These are phyloP conservation scores for Hololepta plana DNA, from an alignment of 2,888 invertebrate species.

Conservation along the genomic window DNA sequence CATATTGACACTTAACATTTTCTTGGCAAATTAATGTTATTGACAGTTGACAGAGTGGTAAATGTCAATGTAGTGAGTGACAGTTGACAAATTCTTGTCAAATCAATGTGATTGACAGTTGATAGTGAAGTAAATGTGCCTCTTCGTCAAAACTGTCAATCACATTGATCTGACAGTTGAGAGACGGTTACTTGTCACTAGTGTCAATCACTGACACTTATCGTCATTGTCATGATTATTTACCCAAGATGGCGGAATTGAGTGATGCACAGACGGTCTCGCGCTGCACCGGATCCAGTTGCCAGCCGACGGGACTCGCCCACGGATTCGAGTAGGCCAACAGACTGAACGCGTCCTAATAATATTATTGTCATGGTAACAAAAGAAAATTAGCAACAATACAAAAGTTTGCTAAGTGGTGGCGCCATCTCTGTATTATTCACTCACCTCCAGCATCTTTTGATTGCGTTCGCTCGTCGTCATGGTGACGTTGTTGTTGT, in stretches of 20 bases:
- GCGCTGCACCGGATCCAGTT: slow-evolving; percentile 83
- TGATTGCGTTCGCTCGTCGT: slow-evolving; percentile 69
- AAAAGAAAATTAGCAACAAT: slow-evolving; percentile 2
- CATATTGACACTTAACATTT: no score
- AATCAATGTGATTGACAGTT: no score
- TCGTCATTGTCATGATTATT: slow-evolving; percentile 15
- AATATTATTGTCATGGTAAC: slow-evolving; percentile 8
- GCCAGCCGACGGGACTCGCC: slow-evolving; percentile 93
- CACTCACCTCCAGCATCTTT: slow-evolving; percentile 72
- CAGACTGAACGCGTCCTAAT: slow-evolving; percentile 90
- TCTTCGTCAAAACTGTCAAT: no score
- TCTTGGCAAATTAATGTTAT: no score
- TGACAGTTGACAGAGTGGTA: no score
- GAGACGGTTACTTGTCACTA: no score
- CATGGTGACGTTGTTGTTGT: no score
- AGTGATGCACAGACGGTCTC: slow-evolving; percentile 91
- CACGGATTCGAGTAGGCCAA: slow-evolving; percentile 96
- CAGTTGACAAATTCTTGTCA: no score
- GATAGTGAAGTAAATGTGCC: no score
- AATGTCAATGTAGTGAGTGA: no score
- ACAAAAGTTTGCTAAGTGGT: slow-evolving; percentile 2
- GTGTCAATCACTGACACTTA: background rate
- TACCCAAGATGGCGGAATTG: slow-evolving; percentile 95
- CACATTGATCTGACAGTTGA: no score
- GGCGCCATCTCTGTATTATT: background rate